Conservation (phyloP, 2,888 invertebrate species). For the Acrobasis consociella region DNA sequence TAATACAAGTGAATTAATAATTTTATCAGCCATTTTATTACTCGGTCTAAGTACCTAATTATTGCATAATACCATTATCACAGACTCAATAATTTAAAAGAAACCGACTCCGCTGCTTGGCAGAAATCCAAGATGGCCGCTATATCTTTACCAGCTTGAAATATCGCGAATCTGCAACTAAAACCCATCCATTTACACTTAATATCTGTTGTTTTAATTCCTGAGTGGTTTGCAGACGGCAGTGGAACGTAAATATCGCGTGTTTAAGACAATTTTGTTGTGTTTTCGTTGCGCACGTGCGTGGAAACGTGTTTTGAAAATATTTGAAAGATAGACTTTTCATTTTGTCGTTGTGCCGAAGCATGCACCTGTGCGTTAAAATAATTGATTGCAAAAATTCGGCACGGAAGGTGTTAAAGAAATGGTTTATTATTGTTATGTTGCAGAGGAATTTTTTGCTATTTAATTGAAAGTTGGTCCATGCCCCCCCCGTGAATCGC, state of each 20-base stretch:
- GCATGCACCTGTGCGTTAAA: too few relatives aligned
- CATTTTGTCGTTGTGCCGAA: neutral
- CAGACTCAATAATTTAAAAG: neutral
- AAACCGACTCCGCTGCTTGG: slow-evolving; percentile 28
- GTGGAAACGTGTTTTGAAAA: neutral
- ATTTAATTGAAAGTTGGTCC: too few relatives aligned
- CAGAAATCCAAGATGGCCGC: slow-evolving; percentile 32
- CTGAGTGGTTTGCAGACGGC: slow-evolving; percentile 14
- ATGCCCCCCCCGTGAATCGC: too few relatives aligned
- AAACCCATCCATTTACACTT: slow-evolving; percentile 29
- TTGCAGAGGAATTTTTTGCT: too few relatives aligned
- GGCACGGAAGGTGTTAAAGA: too few relatives aligned
- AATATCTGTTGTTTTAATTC: slow-evolving; percentile 26
- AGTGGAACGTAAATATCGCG: slow-evolving; percentile 24
- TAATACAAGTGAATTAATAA: too few relatives aligned
- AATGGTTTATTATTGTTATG: too few relatives aligned
- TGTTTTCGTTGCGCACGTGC: neutral
- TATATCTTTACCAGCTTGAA: slow-evolving; percentile 15
- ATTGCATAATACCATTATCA: slow-evolving; percentile 22
- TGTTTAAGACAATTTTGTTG: neutral
- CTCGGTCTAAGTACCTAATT: slow-evolving; percentile 1
- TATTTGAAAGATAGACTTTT: slow-evolving; percentile 1
- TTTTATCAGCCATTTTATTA: neutral
- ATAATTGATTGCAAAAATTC: too few relatives aligned
- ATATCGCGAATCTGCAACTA: slow-evolving; percentile 19